Conservation (phyloP, 1,140 invertebrate species). For the Stratiolaelaps scimitus region DNA sequence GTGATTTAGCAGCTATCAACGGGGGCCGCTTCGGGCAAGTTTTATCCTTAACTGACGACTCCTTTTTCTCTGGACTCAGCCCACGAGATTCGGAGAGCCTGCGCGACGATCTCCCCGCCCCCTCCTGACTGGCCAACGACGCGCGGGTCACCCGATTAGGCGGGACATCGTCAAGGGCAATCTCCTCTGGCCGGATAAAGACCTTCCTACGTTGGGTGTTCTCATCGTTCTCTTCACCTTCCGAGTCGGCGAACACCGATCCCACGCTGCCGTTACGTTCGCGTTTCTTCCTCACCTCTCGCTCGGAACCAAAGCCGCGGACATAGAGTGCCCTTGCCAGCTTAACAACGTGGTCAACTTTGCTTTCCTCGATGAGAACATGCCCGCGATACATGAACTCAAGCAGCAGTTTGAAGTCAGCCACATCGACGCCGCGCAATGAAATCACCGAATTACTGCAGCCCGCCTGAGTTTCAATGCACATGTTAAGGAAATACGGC, state of each 20-base stretch:
- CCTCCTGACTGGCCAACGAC: too few relatives aligned
- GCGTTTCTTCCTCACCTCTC: not conserved
- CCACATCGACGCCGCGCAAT: slow-evolving; percentile 3
- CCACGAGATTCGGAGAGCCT: too few relatives aligned
- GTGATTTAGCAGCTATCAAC: too few relatives aligned
- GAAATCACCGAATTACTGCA: slow-evolving; percentile 23
- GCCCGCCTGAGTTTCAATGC: slow-evolving; percentile 4
- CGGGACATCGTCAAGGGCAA: not conserved
- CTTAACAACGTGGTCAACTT: not conserved
- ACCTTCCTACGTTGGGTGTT: not conserved
- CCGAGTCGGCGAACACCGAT: slow-evolving; percentile 6
- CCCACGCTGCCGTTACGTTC: slow-evolving; percentile 7
- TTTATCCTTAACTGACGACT: too few relatives aligned
- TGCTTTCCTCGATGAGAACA: slow-evolving; percentile 9
- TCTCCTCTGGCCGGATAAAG: slow-evolving; percentile 4
- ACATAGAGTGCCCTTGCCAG: slow-evolving; percentile 9
- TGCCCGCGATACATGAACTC: slow-evolving; percentile 22
- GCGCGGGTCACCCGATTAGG: slow-evolving; percentile 12
- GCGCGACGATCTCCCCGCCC: too few relatives aligned
- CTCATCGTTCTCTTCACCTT: not conserved
- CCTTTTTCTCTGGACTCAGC: too few relatives aligned
- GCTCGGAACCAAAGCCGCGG: not conserved
- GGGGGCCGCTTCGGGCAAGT: too few relatives aligned
- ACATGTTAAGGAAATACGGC: slow-evolving; percentile 23
- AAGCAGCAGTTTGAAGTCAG: slow-evolving; percentile 23